These are phyloP conservation scores for Zosterops japonicus DNA, from an alignment of 2,113 vertebrate genomes.

Conservation along the genomic window DNA sequence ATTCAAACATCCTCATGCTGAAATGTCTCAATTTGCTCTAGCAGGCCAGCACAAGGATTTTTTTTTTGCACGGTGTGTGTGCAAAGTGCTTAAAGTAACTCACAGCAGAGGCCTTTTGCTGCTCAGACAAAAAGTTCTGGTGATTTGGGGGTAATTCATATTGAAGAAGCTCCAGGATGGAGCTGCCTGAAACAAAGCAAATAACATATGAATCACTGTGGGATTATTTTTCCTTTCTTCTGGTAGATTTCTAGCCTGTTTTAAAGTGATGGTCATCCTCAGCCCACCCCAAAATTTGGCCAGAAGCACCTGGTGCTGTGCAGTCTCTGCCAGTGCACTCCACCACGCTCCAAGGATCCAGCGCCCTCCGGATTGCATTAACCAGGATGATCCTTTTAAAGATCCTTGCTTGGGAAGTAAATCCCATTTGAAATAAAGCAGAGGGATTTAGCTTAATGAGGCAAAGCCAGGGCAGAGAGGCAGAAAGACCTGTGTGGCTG, in stretches of 20 bases:
- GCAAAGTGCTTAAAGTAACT: neutral
- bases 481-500: neutral
- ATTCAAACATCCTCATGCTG: neutral
- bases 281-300: neutral
- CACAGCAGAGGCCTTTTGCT: neutral
- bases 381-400: slow-evolving; percentile 16
- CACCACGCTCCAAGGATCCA: neutral
- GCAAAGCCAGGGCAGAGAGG: neutral
- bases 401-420: slow-evolving; percentile 25
- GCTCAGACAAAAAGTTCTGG: neutral
- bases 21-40: neutral
- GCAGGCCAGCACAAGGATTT: neutral
- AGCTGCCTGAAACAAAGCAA: neutral
- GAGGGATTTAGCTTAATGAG: slow-evolving; percentile 32
- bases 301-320: neutral
- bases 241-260: neutral
- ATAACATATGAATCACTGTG: rapidly evolving
- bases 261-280: neutral
- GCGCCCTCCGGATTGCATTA: neutral
- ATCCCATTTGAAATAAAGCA: slow-evolving; percentile 37
- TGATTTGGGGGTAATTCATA: neutral
- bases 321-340: neutral
- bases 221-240: neutral
- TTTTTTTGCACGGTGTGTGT: neutral
- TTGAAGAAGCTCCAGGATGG: neutral